Base-by-base conservation (phyloP, 1,140 invertebrate genomes). In the Drosophila suzukii region DNA sequence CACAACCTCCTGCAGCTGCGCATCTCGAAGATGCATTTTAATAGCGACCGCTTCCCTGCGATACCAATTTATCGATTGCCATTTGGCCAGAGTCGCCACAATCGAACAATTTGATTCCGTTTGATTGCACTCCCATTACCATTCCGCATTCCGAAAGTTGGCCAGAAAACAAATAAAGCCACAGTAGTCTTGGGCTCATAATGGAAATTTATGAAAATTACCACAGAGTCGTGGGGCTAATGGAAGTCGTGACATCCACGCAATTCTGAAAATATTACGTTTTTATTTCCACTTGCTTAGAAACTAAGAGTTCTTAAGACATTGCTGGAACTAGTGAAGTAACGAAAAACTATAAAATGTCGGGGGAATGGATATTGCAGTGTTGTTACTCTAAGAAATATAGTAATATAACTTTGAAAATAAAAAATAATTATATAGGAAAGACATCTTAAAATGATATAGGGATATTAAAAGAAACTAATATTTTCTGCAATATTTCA, bases 1-100 rank as follows among this genome's bases (percentile, higher is more conserved):
- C 68, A 72, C 68, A 72, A 72, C 7, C 66, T 71, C 53, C 36
- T 58, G 51, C 68, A 72, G 68, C 68, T 72, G 67, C 67, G 43
- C 68, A 71, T 72, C 66, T 15, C 13, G 30, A 20, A 41, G 43
- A 36, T 49, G 36, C 51, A 49, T 49, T 57, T 30, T 46, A 36
- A 10, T 17, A 38, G 13, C 10, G 30, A 10, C 39, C 7, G 8
- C 10, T 3, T 47, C 20, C 34, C 15, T 60, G 56, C 60, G 63
- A 41, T 66, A 24, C 46, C 36, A 53, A 66, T 27, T 55, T 24
- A 53, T 61, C 32, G 47, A 1, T 10, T 17, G 47, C 49, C 44
- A 50, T 66, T 65, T 50, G n/a, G 24, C 32, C 43, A 50, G 20
- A 17, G 20, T 20, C 20, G 20, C 20, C 20, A 8, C 44, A 36